Evolutionary conservation across 2,797 vertebrate species (phyloP), one percentile per base, ranked within the genome.

Genomic region (Poeciliopsis presidionis): DNA sequence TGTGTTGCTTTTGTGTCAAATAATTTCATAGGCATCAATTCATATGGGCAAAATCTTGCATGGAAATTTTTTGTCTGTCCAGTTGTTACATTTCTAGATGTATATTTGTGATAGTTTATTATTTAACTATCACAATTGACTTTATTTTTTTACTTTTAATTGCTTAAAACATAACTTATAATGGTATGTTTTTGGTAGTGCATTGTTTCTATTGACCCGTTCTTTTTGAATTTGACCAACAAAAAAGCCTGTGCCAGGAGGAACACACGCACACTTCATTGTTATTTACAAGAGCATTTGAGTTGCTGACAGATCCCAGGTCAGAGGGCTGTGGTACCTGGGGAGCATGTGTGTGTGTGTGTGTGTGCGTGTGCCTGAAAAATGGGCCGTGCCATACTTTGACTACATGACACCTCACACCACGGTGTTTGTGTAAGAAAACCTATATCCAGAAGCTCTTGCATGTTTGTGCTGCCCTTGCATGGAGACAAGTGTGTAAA

Each of bases 241-340:
- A 1, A 11, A 6, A 49, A 83, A 63, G 41, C 63, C 77, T 76
- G 75, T 72, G 79, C 76, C 84, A 75, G 53, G 39, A 28, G 51
- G 59, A 67, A 81, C 83, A 72, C 45, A 77, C 36, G 73, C 71
- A 77, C 79, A 75, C 46, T 53, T 73, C 81, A 75, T 74, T 73
- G 77, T 89, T 91, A 88, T 93, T 93, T 91, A 92, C 91, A 88
- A 83, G 85, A 74, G 72, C 72, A 30, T 83, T 87, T 88, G 84
- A 93, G 85, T 73, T 89, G 90, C 85, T 92, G 91, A 94, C 92
- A 94, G 90, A 87, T 91, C 87, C 73, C 80, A 84, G 85, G 86
- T 88, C 82, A 73, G 75, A 45, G 72, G 81, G 78, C 84, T 77
- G 76, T 28, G 28, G 75, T 55, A 74, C 76, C 70, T 67, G 87